Conservation (phyloP, 2,888 invertebrate genomes). For the Pyrochroa serraticornis region DNA sequence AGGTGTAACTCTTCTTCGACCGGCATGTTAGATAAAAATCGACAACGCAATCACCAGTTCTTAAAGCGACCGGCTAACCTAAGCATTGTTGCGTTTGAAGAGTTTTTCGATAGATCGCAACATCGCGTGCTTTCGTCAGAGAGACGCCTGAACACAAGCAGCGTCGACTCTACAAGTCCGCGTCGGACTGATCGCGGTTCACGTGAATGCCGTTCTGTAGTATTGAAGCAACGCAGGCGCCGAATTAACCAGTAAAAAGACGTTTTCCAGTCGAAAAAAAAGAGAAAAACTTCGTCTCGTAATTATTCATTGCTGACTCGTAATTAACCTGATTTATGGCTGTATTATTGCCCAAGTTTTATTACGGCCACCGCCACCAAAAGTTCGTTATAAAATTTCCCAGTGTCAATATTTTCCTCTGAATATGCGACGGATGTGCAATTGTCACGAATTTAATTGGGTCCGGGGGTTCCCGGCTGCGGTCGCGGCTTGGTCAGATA, state of each 20-base stretch:
- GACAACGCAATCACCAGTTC: not conserved
- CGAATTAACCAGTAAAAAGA: constrained; percentile 36
- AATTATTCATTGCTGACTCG: constrained; percentile 49
- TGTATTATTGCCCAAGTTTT: constrained; percentile 40
- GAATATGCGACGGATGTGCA: no score
- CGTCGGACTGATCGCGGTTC: constrained; percentile 48
- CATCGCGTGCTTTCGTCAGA: constrained; percentile 12
- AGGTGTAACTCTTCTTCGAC: constrained; percentile 52
- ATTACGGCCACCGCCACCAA: constrained; percentile 17
- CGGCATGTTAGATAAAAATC: constrained; percentile 43
- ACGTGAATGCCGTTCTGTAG: constrained; percentile 40
- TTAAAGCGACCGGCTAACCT: not conserved
- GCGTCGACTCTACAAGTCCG: constrained; percentile 40
- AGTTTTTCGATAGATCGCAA: constrained; percentile 1
- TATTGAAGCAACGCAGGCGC: constrained; percentile 40
- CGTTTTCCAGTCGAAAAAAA: constrained; percentile 26
- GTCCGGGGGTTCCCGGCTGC: no score
- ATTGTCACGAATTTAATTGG: no score
- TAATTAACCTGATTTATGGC: constrained; percentile 50
- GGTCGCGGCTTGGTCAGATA: constrained; percentile 22
- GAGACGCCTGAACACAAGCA: constrained; percentile 2
- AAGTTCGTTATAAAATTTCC: constrained; percentile 9
- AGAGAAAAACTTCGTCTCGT: constrained; percentile 29
- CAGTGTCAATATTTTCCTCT: constrained; percentile 1
- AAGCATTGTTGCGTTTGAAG: not conserved